Conservation (phyloP, 2,888 invertebrate species). For the Thecophora atra region DNA sequence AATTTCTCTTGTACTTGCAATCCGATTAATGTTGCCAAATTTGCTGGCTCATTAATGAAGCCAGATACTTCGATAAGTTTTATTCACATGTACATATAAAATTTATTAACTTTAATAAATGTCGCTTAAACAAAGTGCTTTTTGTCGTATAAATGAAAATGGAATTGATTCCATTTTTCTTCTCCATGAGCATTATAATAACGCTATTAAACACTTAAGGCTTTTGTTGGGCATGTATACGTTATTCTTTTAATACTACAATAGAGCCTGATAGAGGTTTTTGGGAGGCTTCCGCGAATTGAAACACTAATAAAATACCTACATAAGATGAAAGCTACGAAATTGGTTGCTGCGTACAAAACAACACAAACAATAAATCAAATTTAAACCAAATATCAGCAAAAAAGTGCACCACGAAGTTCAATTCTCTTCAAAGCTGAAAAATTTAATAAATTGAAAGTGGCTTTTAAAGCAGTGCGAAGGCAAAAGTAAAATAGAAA, state of each 20-base stretch:
- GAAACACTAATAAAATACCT: conserved; percentile 21
- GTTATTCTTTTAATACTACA: too few species aligned
- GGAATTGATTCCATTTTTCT: too few species aligned
- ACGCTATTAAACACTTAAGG: too few species aligned
- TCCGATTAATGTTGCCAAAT: conserved; percentile 20
- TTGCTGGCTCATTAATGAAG: conserved; percentile 18
- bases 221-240: too few species aligned
- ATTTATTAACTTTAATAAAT: background rate
- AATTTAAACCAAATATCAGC: background rate
- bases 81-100: conserved; percentile 5
- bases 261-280: too few species aligned
- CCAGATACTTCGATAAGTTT: conserved; percentile 2
- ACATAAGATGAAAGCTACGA: background rate
- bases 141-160: too few species aligned
- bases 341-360: background rate
- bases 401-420: background rate
- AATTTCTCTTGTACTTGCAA: conserved; percentile 18
- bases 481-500: background rate
- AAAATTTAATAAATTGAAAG: conserved; percentile 8
- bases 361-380: conserved; percentile 13
- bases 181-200: too few species aligned
- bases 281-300: conserved; percentile 20
- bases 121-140: background rate
- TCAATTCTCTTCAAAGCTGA: conserved; percentile 5
- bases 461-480: background rate